Base-by-base conservation (phyloP, 2,113 vertebrate species). In the Rhineura floridana region DNA sequence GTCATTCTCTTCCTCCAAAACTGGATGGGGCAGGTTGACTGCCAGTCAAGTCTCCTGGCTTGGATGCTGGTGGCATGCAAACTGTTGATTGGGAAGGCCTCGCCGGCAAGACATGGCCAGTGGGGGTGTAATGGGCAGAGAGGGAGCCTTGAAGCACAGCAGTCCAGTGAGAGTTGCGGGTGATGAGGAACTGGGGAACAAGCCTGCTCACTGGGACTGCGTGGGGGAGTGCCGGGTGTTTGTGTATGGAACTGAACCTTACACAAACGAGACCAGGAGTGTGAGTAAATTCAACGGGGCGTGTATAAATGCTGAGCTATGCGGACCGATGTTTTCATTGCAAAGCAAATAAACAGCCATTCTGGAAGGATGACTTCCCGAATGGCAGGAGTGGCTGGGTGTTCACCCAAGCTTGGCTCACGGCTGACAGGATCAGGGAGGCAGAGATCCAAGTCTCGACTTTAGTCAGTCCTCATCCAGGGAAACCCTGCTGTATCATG, bases 391-490 rank as follows among this genome's bases (percentile, higher is more conserved):
- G 62, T 1, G 70, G 44, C 63, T 55, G 72, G 80, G 80, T 78
- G 39, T 78, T 87, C 52, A 36, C n/a, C 76, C 50, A 55, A 72
- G 30, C 17, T 67, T 42, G 12, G 69, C 55, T 82, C 42, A 33
- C 19, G 33, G 69, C 69, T 44, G 83, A 25, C 78, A 65, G n/a
- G 52, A 81, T 3, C 9, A 25, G 28, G 39, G 28, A 63, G 28
- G 67, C 36, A 67, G 9, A 17, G 33, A 44, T 76, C 11, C 0
- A 0, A 6, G 23, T 6, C 33, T 52, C 0, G 0, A 65, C 79
- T 59, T 39, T 0, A 0, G 0, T 1, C n/a, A 79, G 48, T 67
- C 77, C 81, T 4, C 1, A 0, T 0, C 11, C 13, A 30, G 76
- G 83, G 23, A 1, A 63, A 65, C 13, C 15, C 52, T 36, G 4